These are phyloP conservation scores for Pica pica DNA, from an alignment of 2,113 vertebrate species.

Conservation along the genomic window DNA sequence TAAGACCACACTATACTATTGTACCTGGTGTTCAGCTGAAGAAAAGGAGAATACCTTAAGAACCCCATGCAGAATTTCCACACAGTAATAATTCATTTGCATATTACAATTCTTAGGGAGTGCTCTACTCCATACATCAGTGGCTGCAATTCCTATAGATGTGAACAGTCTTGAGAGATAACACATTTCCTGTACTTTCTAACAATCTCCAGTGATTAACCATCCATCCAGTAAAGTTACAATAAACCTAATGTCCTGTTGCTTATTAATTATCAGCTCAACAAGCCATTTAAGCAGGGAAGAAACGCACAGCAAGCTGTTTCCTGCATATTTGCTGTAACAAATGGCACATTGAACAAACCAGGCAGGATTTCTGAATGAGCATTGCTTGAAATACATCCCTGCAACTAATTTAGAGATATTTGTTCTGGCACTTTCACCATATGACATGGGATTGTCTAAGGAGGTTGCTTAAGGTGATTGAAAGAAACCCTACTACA, in stretches of 20 bases:
- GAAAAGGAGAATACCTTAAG: neutral
- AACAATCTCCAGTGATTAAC: neutral
- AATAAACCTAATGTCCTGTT: neutral
- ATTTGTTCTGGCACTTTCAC: neutral
- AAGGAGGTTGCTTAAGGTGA: neutral
- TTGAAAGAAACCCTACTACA: neutral
- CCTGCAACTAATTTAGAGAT: neutral
- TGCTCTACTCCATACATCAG: neutral
- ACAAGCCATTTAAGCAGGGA: neutral
- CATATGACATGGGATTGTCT: neutral
- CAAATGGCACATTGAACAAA: neutral
- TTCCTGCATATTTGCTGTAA: neutral
- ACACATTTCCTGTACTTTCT: neutral
- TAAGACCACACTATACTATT: neutral
- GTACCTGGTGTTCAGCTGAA: neutral
- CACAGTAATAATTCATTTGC: neutral
- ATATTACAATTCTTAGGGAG: neutral
- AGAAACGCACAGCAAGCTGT: neutral
- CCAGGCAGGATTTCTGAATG: neutral
- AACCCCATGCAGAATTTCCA: neutral
- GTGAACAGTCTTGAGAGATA: neutral
- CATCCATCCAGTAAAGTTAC: neutral
- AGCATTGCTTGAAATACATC: neutral
- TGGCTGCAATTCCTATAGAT: neutral
- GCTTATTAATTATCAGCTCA: slow-evolving; percentile 49